Percentiles rank a stretch among this genome's conserved stretches.
phyloP scores from a whole-genome alignment of 1,140 invertebrate species.

The Panonychus citri region DNA sequence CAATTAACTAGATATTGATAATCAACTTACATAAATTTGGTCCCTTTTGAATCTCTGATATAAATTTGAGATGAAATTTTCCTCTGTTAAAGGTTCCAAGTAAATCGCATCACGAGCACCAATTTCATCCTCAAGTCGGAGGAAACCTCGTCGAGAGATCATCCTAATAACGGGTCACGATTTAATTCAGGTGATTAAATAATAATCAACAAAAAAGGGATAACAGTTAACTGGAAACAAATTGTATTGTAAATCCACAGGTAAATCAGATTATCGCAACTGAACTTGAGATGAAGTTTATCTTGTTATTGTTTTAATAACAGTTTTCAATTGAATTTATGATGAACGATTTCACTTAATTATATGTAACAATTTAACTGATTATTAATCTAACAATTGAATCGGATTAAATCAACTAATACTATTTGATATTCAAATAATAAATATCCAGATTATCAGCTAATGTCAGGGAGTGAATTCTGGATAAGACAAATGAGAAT shows the following conservation, averaged over 20 bases:
- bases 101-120: constrained; percentile 46
- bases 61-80: constrained; percentile 46
- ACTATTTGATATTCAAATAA: too few relatives aligned
- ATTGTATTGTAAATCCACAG: neutral
- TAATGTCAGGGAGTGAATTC: too few relatives aligned
- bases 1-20: neutral
- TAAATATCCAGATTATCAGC: too few relatives aligned
- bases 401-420: too few relatives aligned
- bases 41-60: constrained; percentile 48
- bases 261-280: neutral
- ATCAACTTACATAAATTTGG: constrained; percentile 43
- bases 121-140: constrained; percentile 22
- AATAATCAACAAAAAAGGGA: neutral
- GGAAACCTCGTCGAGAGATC: neutral
- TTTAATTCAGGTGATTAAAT: neutral
- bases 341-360: neutral
- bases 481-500: too few relatives aligned
- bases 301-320: neutral
- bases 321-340: neutral
- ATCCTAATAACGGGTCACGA: neutral
- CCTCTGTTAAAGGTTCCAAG: constrained; percentile 45
- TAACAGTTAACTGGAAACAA: neutral
- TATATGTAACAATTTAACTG: too few relatives aligned
- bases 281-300: neutral
- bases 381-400: too few relatives aligned